Base-by-base conservation (phyloP, 2,888 invertebrate genomes). In the Drosophila demipolita region DNA sequence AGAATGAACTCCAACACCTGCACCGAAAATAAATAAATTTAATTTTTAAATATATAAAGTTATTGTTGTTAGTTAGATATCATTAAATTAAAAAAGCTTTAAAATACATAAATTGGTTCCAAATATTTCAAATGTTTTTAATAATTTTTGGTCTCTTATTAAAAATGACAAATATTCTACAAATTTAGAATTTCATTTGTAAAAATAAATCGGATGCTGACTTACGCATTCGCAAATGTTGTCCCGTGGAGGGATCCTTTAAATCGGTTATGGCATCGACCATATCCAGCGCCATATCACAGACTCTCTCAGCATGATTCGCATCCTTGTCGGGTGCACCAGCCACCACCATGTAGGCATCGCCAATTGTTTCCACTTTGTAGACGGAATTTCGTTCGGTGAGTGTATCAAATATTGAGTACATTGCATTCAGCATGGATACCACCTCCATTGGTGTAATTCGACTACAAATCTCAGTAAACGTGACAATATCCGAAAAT, bases 381-480 rank as follows among this genome's bases (percentile, higher is more conserved):
- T 99, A 99, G 7, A 99, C 98, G 52, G 96, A 95, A 93, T 99
- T 98, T 79, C 96, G 94, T 92, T 99, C 99, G 0, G 99, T 98
- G 5, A 99, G 94, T 1, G 96, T 96, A 91, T 99, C 99, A 91
- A 99, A 99, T 86, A 98, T 96, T n/a, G 98, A 98, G 93, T 98
- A 98, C 98, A 99, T 99, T 33, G 97, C 97, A 93, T 99, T 99
- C 52, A 99, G 94, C 97, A 99, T 98, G 33, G 98, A 98, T 0
- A 99, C 99, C 7, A 99, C 99, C 92, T 99, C 97, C 98, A 99
- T 98, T 0, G 99, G 99, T 0, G 97, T 97, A 88, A 99, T 98
- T 76, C 98, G 95, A 87, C 98, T 98, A 92, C 99, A 99, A 91
- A 99, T 99, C 93, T 98, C 97, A 1, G 99, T 99, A 93, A 99